phyloP scores from a whole-genome alignment of 2,797 vertebrate genomes.

The Lepidocolaptes lacrymiger region DNA sequence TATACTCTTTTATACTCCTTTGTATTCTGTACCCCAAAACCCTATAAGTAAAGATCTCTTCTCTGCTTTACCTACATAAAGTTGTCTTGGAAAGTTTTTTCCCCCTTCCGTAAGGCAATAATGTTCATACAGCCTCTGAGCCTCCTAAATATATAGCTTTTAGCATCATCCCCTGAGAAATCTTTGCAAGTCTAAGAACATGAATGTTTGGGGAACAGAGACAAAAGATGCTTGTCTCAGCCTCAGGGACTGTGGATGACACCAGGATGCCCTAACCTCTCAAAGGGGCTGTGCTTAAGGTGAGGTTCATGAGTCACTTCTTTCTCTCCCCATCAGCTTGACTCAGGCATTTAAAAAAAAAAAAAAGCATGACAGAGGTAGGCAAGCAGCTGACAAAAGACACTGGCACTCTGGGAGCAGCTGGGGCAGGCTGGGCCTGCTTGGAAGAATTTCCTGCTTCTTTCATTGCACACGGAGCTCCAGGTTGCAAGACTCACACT shows the following conservation, averaged over 20 bases:
- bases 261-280: neutral
- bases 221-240: neutral
- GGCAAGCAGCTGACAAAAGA: neutral
- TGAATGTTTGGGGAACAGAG: neutral
- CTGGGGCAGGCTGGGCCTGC: neutral
- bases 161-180: neutral
- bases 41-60: too few species aligned
- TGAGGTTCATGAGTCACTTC: neutral
- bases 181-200: neutral
- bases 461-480: neutral
- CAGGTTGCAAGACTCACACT: rapidly evolving
- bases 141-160: neutral
- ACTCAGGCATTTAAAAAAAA: neutral
- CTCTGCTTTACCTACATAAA: too few species aligned
- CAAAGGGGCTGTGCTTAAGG: neutral
- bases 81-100: too few species aligned
- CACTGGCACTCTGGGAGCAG: neutral
- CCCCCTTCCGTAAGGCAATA: too few species aligned
- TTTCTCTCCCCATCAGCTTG: neutral
- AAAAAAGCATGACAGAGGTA: neutral
- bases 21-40: too few species aligned
- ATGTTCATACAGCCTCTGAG: neutral
- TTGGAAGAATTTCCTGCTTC: neutral
- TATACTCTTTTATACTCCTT: too few species aligned
- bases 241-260: neutral